These are phyloP conservation scores for Pinna nobilis DNA, from an alignment of 1,140 invertebrate genomes.

Conservation along the genomic window DNA sequence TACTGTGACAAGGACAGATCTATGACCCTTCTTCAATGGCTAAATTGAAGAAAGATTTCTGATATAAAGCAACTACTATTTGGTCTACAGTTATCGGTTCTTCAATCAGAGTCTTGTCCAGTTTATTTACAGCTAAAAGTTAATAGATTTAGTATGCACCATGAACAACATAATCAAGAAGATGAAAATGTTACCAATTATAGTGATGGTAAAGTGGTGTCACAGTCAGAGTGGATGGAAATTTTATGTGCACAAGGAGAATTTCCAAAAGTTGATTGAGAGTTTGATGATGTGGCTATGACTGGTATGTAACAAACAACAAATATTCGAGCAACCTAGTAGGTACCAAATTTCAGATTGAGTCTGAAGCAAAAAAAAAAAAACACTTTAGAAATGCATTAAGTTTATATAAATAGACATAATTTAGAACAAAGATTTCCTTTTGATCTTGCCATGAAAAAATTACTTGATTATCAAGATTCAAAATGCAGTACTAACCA, in stretches of 20 bases:
- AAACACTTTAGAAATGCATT: background rate
- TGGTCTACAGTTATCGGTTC: no score
- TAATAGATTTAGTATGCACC: conserved; percentile 24
- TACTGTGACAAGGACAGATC: no score
- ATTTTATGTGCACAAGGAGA: conserved; percentile 18
- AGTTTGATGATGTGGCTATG: conserved; percentile 44
- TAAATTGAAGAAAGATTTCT: conserved; percentile 37
- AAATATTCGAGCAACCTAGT: conserved; percentile 12
- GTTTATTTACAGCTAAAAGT: no score
- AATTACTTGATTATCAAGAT: background rate
- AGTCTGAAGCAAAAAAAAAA: background rate
- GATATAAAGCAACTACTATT: no score
- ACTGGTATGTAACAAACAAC: conserved; percentile 17
- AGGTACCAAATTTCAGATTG: background rate
- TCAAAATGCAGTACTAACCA: conserved; percentile 6
- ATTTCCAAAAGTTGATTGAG: background rate
- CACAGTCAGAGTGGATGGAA: conserved; percentile 46
- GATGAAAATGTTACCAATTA: background rate
- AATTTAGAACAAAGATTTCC: conserved; percentile 26
- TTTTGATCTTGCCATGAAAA: conserved; percentile 22
- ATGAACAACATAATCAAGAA: background rate
- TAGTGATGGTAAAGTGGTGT: background rate
- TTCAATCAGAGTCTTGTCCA: no score
- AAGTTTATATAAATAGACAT: background rate
- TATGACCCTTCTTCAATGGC: conserved; percentile 46